Evolutionary conservation across 2,113 vertebrate genomes (phyloP).

Genomic region (Nothocercus julius): DNA sequence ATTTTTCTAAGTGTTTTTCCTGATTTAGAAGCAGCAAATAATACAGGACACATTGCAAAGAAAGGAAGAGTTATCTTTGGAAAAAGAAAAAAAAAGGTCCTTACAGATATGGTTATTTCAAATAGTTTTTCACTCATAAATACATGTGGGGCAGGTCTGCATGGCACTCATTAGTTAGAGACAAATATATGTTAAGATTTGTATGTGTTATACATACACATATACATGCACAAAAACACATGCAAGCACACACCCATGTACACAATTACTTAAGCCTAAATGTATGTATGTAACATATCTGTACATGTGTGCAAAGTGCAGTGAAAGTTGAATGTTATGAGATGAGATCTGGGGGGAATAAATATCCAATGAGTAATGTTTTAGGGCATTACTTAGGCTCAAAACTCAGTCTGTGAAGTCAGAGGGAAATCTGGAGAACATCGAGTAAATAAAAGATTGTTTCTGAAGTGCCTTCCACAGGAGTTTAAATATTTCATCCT

Average conservation of each 20-base stretch:
- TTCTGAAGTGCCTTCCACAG: conserved; percentile 26
- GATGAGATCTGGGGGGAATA: background rate
- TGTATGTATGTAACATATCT: background rate
- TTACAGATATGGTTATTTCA: background rate
- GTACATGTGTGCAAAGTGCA: background rate
- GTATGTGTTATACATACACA: background rate
- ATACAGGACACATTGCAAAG: background rate
- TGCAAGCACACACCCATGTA: background rate
- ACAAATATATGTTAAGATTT: background rate
- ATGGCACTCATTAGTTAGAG: background rate
- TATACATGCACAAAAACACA: background rate
- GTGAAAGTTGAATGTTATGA: background rate
- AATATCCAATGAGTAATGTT: background rate
- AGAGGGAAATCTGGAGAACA: conserved; percentile 15
- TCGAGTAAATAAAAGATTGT: background rate
- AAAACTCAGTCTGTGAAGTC: background rate
- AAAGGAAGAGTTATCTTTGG: background rate
- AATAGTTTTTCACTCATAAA: background rate
- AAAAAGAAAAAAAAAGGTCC: background rate
- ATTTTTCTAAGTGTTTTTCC: background rate
- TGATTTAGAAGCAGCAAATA: background rate
- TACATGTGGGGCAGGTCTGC: background rate
- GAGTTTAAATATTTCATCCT: conserved; percentile 51
- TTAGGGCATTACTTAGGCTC: background rate
- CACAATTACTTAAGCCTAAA: background rate